A percentile compares a stretch with the other conserved stretches of the same genome.
phyloP scores from a whole-genome alignment of 2,797 vertebrate species.

The Typhlichthys subterraneus region DNA sequence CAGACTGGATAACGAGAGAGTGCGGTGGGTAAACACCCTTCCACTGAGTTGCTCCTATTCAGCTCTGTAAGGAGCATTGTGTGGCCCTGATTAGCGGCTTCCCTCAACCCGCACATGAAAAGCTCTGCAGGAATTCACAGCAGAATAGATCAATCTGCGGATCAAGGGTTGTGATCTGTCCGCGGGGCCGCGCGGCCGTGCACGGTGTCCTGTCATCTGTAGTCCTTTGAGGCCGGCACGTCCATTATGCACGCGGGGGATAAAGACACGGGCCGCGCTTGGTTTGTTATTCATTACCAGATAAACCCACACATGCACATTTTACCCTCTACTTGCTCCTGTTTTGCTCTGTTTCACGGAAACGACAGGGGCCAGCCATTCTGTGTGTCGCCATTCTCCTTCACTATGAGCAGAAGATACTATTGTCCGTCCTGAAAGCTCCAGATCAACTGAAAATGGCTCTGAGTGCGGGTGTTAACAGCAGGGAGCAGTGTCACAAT shows the following conservation, averaged over 20 bases:
- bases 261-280: conserved; percentile 32
- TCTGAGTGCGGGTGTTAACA: background rate
- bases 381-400: background rate
- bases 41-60: no score
- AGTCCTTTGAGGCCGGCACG: conserved; percentile 54
- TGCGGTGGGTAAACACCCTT: no score
- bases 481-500: background rate
- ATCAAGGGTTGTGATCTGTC: conserved; percentile 50
- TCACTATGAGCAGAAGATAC: no score
- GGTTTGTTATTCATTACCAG: background rate
- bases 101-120: conserved; percentile 58
- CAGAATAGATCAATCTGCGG: conserved; percentile 63
- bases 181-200: conserved; percentile 19
- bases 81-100: conserved; percentile 48
- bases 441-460: no score
- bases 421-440: no score
- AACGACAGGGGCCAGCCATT: background rate
- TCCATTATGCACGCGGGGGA: conserved; percentile 44
- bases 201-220: conserved; percentile 44
- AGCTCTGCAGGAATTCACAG: conserved; percentile 58
- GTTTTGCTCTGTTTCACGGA: background rate
- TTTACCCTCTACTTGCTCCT: conserved; percentile 14
- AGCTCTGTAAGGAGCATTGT: no score
- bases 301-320: conserved; percentile 26
- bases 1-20: no score